A percentile compares a stretch with the other conserved stretches of the same genome.
Conservation (phyloP, 2,113 vertebrate species). For the Mobula hypostoma region DNA sequence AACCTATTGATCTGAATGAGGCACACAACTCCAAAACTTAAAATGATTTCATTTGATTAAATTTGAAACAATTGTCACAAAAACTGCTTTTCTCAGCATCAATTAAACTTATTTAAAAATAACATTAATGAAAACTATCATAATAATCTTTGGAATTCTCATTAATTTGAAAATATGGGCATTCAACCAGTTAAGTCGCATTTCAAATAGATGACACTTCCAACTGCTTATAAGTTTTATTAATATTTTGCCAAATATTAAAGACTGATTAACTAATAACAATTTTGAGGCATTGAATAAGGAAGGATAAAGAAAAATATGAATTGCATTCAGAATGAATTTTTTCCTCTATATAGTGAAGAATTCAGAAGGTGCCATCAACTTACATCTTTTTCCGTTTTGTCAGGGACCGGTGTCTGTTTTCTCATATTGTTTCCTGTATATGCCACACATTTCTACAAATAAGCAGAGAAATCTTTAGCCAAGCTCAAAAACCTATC, state of each 20-base stretch:
- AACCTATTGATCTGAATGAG: neutral
- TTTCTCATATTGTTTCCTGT: constrained; percentile 99
- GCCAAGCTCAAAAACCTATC: neutral
- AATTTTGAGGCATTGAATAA: neutral
- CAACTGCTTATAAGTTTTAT: neutral
- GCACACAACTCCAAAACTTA: neutral
- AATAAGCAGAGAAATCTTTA: constrained; percentile 39
- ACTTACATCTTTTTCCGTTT: constrained; percentile 97
- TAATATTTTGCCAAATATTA: neutral
- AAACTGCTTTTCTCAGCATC: neutral
- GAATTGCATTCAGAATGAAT: neutral
- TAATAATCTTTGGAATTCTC: neutral
- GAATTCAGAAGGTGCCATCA: constrained; percentile 34
- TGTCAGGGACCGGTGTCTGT: constrained; percentile 85
- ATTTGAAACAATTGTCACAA: neutral
- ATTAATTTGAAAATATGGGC: neutral
- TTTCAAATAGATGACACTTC: neutral
- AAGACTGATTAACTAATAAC: neutral
- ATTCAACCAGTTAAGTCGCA: neutral
- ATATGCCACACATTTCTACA: constrained; percentile 95
- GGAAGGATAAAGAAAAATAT: neutral
- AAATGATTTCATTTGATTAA: neutral
- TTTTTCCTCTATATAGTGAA: neutral
- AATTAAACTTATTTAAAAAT: neutral
- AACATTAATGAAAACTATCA: neutral